Evolutionary conservation across 2,797 vertebrate species (phyloP).

Genomic region (Sebastes nivosus): DNA sequence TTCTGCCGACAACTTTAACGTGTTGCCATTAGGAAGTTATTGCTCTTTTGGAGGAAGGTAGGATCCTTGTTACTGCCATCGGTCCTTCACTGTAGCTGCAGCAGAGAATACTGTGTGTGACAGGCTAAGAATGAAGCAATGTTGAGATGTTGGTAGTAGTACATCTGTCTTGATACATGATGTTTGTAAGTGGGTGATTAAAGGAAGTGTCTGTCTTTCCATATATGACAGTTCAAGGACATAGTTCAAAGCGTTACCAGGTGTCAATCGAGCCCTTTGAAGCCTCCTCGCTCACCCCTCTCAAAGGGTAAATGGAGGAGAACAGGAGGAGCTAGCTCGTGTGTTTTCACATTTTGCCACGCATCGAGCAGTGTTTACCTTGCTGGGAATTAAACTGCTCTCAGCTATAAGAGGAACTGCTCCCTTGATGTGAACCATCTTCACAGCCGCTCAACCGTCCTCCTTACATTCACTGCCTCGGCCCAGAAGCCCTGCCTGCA

Average conservation of each 20-base stretch:
- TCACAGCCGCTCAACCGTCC: constrained; percentile 10
- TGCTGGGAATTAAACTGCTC: constrained; percentile 37
- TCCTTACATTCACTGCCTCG: not conserved
- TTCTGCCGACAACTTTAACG: constrained; percentile 48
- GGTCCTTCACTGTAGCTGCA: constrained; percentile 3
- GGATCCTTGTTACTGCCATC: constrained; percentile 23
- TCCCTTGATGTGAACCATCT: constrained; percentile 42
- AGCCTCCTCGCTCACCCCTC: constrained; percentile 55
- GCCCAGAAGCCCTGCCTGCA: constrained; percentile 18
- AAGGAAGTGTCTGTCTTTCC: constrained; percentile 58
- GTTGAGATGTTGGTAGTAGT: constrained; percentile 33
- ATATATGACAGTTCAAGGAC: constrained; percentile 67
- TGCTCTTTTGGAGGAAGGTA: constrained; percentile 35
- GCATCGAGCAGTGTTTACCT: constrained; percentile 33
- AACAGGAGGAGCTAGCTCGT: constrained; percentile 24
- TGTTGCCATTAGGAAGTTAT: constrained; percentile 32
- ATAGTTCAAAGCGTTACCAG: constrained; percentile 68
- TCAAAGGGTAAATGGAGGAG: constrained; percentile 49
- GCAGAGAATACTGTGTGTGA: constrained; percentile 2
- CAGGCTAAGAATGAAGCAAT: constrained; percentile 4
- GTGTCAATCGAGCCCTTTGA: constrained; percentile 71
- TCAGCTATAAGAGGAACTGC: constrained; percentile 38
- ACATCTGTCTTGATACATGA: constrained; percentile 53
- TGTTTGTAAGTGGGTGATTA: constrained; percentile 62
- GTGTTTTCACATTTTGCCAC: constrained; percentile 35